Base-by-base conservation (phyloP, 2,113 vertebrate genomes). In the Ceyx margarethae region DNA sequence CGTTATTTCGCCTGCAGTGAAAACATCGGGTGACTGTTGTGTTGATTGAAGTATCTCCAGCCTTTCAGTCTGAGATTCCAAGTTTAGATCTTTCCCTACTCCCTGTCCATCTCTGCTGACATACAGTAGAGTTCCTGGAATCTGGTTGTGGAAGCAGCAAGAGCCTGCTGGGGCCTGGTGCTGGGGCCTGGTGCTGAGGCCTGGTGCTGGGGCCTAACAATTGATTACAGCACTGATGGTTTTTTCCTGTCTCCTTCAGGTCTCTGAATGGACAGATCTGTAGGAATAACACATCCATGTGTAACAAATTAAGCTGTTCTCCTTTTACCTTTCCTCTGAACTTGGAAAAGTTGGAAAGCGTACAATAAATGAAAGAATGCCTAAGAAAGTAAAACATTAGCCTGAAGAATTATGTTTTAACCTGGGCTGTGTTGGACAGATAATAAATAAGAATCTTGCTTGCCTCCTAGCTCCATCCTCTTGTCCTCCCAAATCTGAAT, bases 41-140 rank as follows among this genome's bases (percentile, higher is more conserved):
- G 42, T 46, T 61, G 33, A 14, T 87, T 53, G 42, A 69, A 35
- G 6, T 10, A 28, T 53, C 65, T 62, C 60, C 43, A 10, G 61
- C 25, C 37, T 60, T 37, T n/a, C 26, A 89, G 46, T 51, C 4
- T 7, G 22, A 75, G 19, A 68, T 40, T 71, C 19, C 43, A 17
- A 8, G n/a, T 26, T 12, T 18, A 81, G 35, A 6, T 20, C 12
- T 50, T 22, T 35, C 22, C 17, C 50, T 29, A 58, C 23, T 60
- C 0, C 58, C 18, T 69, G 7, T 23, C 33, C 21, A 4, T 19
- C 45, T 80, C 37, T 57, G 72, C 76, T 61, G 60, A 11, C 57
- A 26, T 16, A 4, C 0, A 7, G 0, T 4, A 17, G 23, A 1
- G 43, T 25, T 6, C 0, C 14, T 45, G 75, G n/a, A 15, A n/a